Conservation (phyloP, 2,113 vertebrate genomes). For the Mohoua ochrocephala region DNA sequence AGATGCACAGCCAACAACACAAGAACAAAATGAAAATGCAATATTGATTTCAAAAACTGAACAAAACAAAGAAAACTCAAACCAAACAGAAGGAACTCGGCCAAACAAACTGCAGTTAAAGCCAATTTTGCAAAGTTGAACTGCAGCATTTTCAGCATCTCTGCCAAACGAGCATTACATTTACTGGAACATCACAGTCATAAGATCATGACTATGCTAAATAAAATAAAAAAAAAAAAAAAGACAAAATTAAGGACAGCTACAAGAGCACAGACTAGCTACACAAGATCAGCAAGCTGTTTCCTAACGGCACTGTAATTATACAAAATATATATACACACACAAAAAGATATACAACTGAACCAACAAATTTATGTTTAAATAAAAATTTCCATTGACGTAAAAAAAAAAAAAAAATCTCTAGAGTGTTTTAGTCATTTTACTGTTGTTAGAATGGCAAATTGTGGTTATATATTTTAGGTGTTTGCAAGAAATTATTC, state of each 20-base stretch:
- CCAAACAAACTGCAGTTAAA: slow-evolving; percentile 83
- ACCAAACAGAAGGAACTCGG: slow-evolving; percentile 79
- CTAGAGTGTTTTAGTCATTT: slow-evolving; percentile 77
- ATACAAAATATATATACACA: slow-evolving; percentile 70
- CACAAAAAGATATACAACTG: slow-evolving; percentile 58
- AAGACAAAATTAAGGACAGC: slow-evolving; percentile 83
- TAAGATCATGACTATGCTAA: slow-evolving; percentile 78
- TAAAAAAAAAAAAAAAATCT: slow-evolving; percentile 55
- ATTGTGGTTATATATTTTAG: slow-evolving; percentile 71
- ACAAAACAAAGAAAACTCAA: slow-evolving; percentile 79
- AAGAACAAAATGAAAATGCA: slow-evolving; percentile 76
- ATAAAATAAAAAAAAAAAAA: slow-evolving; percentile 58
- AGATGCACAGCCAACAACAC: slow-evolving; percentile 77
- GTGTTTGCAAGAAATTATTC: slow-evolving; percentile 73
- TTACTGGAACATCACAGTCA: slow-evolving; percentile 78
- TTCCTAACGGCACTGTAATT: slow-evolving; percentile 73
- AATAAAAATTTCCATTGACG: slow-evolving; percentile 65
- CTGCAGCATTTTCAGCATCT: slow-evolving; percentile 78
- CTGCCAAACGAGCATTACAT: slow-evolving; percentile 79
- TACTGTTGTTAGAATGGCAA: slow-evolving; percentile 78
- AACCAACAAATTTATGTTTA: slow-evolving; percentile 62
- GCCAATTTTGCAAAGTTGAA: slow-evolving; percentile 78
- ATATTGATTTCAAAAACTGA: slow-evolving; percentile 72
- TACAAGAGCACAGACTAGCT: slow-evolving; percentile 84
- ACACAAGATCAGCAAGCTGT: slow-evolving; percentile 83